A percentile compares a stretch with the other conserved stretches of the same genome.
Evolutionary conservation across 2,797 vertebrate species (phyloP).

Genomic region (Gymnodraco acuticeps): DNA sequence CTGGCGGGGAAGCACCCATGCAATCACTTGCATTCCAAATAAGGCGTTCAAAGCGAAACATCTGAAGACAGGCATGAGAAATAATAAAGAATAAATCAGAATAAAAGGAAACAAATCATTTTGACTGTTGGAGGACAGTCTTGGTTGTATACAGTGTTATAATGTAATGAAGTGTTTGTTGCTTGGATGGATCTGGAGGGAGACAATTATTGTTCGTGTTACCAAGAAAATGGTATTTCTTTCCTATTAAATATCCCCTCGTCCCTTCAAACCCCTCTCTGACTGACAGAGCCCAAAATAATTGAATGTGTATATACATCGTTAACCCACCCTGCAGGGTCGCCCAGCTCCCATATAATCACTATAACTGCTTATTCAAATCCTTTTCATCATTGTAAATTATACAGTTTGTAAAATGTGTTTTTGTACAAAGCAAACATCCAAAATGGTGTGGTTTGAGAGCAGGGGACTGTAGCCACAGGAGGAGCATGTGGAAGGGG

Average conservation of each 20-base stretch:
- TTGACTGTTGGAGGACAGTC: conserved; percentile 37
- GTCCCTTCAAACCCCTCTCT: not conserved
- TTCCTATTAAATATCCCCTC: conserved; percentile 3
- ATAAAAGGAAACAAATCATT: conserved; percentile 24
- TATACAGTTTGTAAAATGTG: conserved; percentile 39
- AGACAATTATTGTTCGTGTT: conserved; percentile 35
- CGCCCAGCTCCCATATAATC: conserved; percentile 9
- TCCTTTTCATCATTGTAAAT: conserved; percentile 9
- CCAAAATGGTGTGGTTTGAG: conserved; percentile 23
- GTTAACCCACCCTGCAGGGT: conserved; percentile 15
- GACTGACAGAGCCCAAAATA: conserved; percentile 16
- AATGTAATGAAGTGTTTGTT: not conserved
- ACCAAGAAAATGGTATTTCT: not conserved
- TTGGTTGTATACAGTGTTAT: not conserved
- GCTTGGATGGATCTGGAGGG: conserved; percentile 10
- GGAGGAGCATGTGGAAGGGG: not conserved
- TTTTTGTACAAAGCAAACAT: conserved; percentile 45
- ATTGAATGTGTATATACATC: not conserved
- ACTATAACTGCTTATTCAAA: conserved; percentile 34
- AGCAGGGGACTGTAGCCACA: not conserved
- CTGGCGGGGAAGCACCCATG: conserved; percentile 62
- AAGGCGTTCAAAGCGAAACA: conserved; percentile 72
- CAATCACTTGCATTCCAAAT: conserved; percentile 63
- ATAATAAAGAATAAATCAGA: conserved; percentile 10
- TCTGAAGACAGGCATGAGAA: conserved; percentile 36